Conservation (phyloP, 2,113 vertebrate genomes). For the Trematomus loennbergii region DNA sequence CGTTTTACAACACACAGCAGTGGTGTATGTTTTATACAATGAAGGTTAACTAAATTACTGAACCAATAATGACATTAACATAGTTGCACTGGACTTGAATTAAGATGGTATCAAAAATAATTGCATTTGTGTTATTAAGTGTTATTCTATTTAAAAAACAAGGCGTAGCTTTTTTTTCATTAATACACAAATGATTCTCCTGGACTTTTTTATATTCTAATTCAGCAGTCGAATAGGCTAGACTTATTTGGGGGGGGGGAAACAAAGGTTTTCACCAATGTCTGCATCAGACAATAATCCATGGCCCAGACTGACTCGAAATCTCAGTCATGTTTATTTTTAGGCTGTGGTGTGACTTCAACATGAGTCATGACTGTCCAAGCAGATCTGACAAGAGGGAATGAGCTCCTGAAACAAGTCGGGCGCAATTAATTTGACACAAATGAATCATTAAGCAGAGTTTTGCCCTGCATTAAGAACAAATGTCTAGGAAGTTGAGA, state of each 20-base stretch:
- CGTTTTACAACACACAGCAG: neutral
- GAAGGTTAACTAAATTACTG: neutral
- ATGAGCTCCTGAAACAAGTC: constrained; percentile 45
- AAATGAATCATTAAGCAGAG: constrained; percentile 46
- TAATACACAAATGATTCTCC: neutral
- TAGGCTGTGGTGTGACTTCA: constrained; percentile 49
- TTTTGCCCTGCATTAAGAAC: constrained; percentile 12
- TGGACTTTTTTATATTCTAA: no score
- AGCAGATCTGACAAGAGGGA: constrained; percentile 52
- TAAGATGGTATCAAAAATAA: neutral
- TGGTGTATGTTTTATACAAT: neutral
- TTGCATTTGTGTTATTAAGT: neutral
- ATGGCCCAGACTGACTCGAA: constrained; percentile 30
- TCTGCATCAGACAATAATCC: constrained; percentile 19
- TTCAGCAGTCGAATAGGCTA: neutral
- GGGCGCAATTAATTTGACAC: constrained; percentile 22
- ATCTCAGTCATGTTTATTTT: constrained; percentile 58
- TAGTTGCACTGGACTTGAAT: neutral
- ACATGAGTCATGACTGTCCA: constrained; percentile 66
- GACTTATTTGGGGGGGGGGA: no score
- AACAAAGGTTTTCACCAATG: neutral
- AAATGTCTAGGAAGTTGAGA: neutral
- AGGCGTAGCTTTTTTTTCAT: neutral
- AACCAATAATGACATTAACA: neutral
- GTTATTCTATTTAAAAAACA: constrained; percentile 2